These are phyloP conservation scores for Scolopax bukidnonensis DNA, from an alignment of 2,797 vertebrate genomes.

Conservation along the genomic window DNA sequence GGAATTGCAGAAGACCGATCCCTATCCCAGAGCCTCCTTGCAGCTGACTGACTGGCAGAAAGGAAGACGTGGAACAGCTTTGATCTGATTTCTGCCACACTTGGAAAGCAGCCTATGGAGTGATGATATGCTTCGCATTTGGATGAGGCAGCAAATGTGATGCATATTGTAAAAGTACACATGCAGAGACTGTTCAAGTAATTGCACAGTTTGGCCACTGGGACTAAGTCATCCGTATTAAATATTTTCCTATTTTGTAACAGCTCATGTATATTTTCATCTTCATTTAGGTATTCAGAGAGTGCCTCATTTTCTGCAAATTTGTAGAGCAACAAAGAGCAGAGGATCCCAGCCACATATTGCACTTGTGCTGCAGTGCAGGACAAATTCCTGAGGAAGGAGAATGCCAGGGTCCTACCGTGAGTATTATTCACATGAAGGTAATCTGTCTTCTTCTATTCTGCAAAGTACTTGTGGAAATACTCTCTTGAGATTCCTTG, in stretches of 20 bases:
- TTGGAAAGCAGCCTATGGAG: background rate
- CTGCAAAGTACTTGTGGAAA: background rate
- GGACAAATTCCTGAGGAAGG: background rate
- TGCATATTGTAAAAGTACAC: background rate
- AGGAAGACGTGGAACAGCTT: background rate
- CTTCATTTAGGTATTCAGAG: background rate
- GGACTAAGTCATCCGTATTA: background rate
- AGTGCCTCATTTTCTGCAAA: background rate
- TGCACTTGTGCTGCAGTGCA: background rate
- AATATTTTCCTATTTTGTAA: background rate
- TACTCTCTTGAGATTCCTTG: background rate
- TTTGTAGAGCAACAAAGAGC: background rate
- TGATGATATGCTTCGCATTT: background rate
- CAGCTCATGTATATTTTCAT: background rate
- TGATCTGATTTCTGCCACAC: background rate
- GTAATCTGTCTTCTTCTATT: background rate
- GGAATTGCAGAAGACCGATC: background rate
- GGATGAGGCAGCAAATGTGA: background rate
- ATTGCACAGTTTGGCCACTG: background rate
- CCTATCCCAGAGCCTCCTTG: background rate
- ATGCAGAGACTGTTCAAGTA: background rate
- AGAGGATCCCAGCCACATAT: background rate
- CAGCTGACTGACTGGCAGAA: background rate
- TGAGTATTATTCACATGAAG: background rate
- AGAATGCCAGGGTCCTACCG: background rate